These are phyloP conservation scores for Tenthredo mesomela DNA, from an alignment of 2,888 invertebrate genomes.

Conservation along the genomic window DNA sequence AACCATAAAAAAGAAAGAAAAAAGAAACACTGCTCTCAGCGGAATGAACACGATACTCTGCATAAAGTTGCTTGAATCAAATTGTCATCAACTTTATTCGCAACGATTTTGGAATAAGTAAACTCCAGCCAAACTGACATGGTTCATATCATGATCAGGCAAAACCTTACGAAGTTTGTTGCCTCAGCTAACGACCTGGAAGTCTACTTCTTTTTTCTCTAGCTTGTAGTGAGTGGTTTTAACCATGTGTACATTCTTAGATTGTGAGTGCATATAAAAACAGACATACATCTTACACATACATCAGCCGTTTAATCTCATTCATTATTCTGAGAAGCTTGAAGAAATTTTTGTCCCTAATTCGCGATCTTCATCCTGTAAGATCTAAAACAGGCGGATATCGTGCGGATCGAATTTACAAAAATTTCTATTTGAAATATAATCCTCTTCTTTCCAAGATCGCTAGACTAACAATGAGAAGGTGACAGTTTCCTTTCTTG, in stretches of 20 bases:
- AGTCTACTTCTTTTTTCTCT: constrained; percentile 45
- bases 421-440: background rate
- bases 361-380: background rate
- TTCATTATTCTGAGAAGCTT: background rate
- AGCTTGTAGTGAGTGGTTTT: background rate
- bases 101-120: background rate
- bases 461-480: background rate
- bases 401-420: background rate
- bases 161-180: background rate
- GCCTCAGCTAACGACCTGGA: constrained; percentile 39
- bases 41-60: too few species aligned
- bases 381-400: background rate
- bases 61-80: too few species aligned
- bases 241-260: background rate
- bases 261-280: background rate
- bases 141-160: background rate
- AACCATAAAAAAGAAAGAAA: too few species aligned
- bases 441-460: background rate
- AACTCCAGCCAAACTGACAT: background rate
- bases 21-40: too few species aligned
- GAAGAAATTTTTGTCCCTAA: background rate
- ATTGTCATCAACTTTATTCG: background rate
- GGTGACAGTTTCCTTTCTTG: background rate
- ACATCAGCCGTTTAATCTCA: background rate
- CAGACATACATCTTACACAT: background rate